Evolutionary conservation across 2,888 invertebrate species (phyloP).

Genomic region (Drosophila differens): DNA sequence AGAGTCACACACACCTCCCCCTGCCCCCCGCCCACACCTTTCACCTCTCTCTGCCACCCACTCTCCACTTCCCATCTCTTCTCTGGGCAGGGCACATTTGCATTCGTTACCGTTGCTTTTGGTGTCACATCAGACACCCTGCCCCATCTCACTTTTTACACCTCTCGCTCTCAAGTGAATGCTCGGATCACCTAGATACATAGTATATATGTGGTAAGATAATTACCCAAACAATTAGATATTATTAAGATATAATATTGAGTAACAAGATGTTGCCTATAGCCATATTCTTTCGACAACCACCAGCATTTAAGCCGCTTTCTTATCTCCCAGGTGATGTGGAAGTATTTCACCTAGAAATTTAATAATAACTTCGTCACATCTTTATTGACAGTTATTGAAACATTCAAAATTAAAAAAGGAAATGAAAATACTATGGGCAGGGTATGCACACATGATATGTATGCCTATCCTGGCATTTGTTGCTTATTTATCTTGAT

Average conservation of each 20-base stretch:
- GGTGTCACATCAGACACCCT: constrained; percentile 6
- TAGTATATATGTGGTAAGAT: background rate
- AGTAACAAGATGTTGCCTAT: background rate
- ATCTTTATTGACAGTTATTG: background rate
- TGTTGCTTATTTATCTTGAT: background rate
- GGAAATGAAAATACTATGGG: background rate
- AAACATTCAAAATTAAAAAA: background rate
- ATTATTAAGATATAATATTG: background rate
- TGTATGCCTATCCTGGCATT: background rate
- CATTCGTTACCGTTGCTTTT: constrained; percentile 2
- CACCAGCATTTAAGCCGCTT: background rate
- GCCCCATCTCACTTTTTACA: background rate
- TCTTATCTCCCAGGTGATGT: background rate
- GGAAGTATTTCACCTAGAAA: background rate
- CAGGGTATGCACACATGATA: background rate
- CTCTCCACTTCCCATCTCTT: background rate
- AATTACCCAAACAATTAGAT: background rate
- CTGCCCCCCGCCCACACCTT: too few relatives aligned
- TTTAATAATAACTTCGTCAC: background rate
- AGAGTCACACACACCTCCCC: background rate
- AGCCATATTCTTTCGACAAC: background rate
- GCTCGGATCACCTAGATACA: background rate
- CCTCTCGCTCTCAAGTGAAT: background rate
- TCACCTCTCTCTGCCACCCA: too few relatives aligned
- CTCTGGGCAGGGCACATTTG: background rate